Conservation (phyloP, 2,888 invertebrate genomes). For the Geotrupes spiniger region DNA sequence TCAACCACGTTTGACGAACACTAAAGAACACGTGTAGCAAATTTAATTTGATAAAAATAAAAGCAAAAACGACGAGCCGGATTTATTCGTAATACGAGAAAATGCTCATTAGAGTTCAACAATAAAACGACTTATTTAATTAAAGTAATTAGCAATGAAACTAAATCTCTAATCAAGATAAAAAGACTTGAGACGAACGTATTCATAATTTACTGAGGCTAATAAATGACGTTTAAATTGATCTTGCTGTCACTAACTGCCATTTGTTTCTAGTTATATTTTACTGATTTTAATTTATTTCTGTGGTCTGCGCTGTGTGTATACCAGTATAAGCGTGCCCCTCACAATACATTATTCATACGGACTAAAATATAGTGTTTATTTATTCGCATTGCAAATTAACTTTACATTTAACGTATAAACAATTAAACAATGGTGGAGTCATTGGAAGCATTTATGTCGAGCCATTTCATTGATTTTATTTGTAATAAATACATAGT, state of each 20-base stretch:
- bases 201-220: constrained; percentile 7
- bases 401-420: no score
- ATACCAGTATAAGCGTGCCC: constrained; percentile 20
- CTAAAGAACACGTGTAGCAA: neutral
- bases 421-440: no score
- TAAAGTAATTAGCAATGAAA: constrained; percentile 11
- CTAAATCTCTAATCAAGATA: constrained; percentile 12
- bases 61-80: neutral
- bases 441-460: no score
- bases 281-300: constrained; percentile 14
- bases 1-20: no score
- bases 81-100: neutral
- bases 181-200: constrained; percentile 8
- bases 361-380: constrained; percentile 19
- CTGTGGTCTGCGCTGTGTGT: constrained; percentile 9
- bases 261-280: constrained; percentile 17
- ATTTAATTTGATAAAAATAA: constrained; percentile 8
- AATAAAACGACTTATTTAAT: constrained; percentile 7
- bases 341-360: constrained; percentile 21
- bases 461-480: no score
- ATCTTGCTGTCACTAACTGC: constrained; percentile 12
- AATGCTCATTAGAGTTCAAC: constrained; percentile 4
- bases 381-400: constrained; percentile 5
- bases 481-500: no score
- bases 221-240: constrained; percentile 13